Percentiles rank a stretch among this genome's conserved stretches.
Evolutionary conservation across 2,113 vertebrate species (phyloP).

Genomic region (Elanoides forficatus): DNA sequence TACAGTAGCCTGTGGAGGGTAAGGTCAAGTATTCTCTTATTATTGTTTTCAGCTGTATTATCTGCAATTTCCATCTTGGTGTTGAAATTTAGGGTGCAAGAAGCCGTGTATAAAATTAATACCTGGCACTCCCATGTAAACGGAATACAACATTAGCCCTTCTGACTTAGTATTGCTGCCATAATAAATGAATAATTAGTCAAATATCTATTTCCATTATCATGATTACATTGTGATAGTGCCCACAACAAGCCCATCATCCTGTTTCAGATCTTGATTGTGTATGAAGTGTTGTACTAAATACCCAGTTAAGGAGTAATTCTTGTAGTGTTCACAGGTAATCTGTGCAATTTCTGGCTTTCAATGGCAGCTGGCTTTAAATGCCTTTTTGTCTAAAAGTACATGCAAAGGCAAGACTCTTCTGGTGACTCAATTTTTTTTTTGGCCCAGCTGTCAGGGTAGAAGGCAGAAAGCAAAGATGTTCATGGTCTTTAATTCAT

Average conservation of each 20-base stretch:
- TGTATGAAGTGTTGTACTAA: not conserved
- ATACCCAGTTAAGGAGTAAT: not conserved
- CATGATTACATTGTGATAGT: not conserved
- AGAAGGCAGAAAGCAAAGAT: not conserved
- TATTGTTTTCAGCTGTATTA: not conserved
- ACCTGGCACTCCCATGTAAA: not conserved
- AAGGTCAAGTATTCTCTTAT: not conserved
- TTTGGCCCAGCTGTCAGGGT: not conserved
- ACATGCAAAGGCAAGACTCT: not conserved
- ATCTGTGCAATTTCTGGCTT: not conserved
- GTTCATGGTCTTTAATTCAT: not conserved
- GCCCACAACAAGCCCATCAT: not conserved
- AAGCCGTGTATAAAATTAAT: not conserved
- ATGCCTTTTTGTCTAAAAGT: not conserved
- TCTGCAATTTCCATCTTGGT: not conserved
- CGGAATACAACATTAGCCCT: not conserved
- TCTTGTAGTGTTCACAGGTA: not conserved
- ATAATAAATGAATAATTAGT: not conserved
- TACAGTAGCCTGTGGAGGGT: not conserved
- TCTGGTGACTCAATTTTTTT: not conserved
- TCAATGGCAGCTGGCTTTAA: not conserved
- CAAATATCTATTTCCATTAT: not conserved
- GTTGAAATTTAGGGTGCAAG: not conserved
- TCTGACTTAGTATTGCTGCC: not conserved
- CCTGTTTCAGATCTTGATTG: not conserved